Evolutionary conservation across 2,113 vertebrate species (phyloP).

Genomic region (Paramisgurnus dabryanus): DNA sequence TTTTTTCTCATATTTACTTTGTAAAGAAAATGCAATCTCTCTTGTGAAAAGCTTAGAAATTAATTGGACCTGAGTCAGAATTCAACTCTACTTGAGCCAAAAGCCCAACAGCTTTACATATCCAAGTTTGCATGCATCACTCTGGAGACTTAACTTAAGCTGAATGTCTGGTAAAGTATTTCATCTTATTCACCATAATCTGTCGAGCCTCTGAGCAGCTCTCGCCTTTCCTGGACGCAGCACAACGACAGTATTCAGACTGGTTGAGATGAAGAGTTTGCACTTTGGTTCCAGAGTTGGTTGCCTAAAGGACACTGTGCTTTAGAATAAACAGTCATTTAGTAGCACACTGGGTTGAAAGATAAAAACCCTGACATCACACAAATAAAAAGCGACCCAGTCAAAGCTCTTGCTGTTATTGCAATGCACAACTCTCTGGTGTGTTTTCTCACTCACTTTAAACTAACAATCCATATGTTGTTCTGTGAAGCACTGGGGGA

Average conservation of each 20-base stretch:
- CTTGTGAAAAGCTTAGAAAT: background rate
- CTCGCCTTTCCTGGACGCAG: conserved; percentile 49
- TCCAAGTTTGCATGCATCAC: background rate
- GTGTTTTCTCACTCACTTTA: conserved; percentile 34
- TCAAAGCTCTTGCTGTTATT: conserved; percentile 52
- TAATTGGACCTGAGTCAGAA: background rate
- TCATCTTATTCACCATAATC: conserved; percentile 56
- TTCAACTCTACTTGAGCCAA: background rate
- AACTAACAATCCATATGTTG: conserved; percentile 55
- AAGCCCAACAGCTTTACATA: background rate
- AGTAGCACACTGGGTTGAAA: conserved; percentile 31
- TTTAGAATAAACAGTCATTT: conserved; percentile 42
- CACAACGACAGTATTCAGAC: conserved; percentile 65
- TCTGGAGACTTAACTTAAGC: conserved; percentile 3
- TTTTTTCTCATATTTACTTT: background rate
- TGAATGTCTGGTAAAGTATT: conserved; percentile 1
- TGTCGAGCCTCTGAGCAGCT: conserved; percentile 62
- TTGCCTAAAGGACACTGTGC: conserved; percentile 33
- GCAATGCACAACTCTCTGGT: conserved; percentile 26
- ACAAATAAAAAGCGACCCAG: conserved; percentile 26
- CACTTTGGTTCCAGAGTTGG: conserved; percentile 38
- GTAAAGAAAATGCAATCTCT: background rate
- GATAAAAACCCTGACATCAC: conserved; percentile 34
- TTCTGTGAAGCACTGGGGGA: conserved; percentile 14
- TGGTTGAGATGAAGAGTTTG: conserved; percentile 45